Base-by-base conservation (phyloP, 1,140 invertebrate genomes). In the Pseudomyrmex pallidus region DNA sequence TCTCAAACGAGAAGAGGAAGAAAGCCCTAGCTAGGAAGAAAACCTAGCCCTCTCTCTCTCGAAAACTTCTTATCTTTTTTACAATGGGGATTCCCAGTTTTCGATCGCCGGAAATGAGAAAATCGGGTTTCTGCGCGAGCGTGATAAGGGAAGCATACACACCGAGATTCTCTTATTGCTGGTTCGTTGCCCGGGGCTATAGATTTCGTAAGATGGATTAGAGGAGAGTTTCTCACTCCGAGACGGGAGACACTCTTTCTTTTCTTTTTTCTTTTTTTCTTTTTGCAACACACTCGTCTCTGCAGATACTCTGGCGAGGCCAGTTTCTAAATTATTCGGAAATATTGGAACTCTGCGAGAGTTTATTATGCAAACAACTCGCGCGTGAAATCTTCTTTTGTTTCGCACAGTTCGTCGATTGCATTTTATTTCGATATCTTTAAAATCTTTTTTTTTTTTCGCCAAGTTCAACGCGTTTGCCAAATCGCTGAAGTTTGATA, bases 51-150 rank as follows among this genome's bases (percentile, higher is more conserved):
- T 25, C 0, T 25, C 22, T 25, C 22, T 20, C 54, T 59, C 22
- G 67, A 17, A 17, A 9, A 78, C 4, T 64, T 80, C 46, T 70
- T 70, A 70, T 80, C 64, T 35, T 17, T 74, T 74, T 82, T 62
- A 82, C 70, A 59, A 62, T 63, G 5, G 12, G 57, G 70, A 56
- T 74, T 82, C 56, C 8, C 17, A 74, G 70, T 82, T 74, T 82
- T 48, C 20, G 62, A 73, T 46, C 59, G 64, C 46, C 56, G 86
- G 73, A 83, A 83, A 87, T 85, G 84, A 83, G 84, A 87, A 87
- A 77, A 74, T 76, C 73, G 22, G 70, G 59, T 22, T 46, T 20
- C 64, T 83, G 84, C 35, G 74, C 54, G 15, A 66, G 57, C 52
- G 20, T 56, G 85, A 87, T 87, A 87, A 87, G 77, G 22, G 70